Conservation (phyloP, 2,888 invertebrate genomes). For the Plagiodera versicolora region DNA sequence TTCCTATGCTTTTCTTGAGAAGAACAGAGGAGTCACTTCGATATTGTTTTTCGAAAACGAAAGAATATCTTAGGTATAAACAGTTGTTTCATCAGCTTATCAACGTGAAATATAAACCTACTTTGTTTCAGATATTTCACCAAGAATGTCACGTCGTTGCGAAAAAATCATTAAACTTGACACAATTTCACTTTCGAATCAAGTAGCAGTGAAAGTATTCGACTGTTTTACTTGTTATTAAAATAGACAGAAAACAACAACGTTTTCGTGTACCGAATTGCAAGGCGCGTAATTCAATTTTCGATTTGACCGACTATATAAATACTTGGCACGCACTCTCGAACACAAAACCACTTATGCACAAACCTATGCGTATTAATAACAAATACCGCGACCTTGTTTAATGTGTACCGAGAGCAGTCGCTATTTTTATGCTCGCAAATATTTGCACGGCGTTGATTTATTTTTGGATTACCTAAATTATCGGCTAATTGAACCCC, state of each 20-base stretch:
- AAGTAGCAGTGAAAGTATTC: slow-evolving; percentile 3
- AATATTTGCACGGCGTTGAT: slow-evolving; percentile 7
- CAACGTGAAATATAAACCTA: too few relatives aligned
- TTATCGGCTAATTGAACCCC: too few relatives aligned
- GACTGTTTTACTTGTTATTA: background rate
- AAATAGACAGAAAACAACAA: background rate
- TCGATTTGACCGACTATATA: background rate
- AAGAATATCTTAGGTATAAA: too few relatives aligned
- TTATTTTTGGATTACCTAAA: slow-evolving; percentile 2
- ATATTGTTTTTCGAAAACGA: too few relatives aligned
- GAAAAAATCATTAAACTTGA: slow-evolving; percentile 14
- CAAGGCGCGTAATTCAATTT: background rate
- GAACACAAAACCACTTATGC: too few relatives aligned
- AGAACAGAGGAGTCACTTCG: too few relatives aligned
- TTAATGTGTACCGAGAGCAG: background rate
- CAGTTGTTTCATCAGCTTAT: too few relatives aligned
- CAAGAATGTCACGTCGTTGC: background rate
- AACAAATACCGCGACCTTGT: slow-evolving; percentile 1
- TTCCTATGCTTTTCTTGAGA: too few relatives aligned
- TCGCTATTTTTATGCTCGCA: slow-evolving; percentile 6
- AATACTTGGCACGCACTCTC: background rate
- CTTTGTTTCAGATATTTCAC: slow-evolving; percentile 8
- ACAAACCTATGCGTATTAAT: background rate
- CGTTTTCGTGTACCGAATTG: slow-evolving; percentile 4
- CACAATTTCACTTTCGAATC: slow-evolving; percentile 8